These are phyloP conservation scores for Philotrypesis tridentata DNA, from an alignment of 1,140 invertebrate genomes.

Conservation along the genomic window DNA sequence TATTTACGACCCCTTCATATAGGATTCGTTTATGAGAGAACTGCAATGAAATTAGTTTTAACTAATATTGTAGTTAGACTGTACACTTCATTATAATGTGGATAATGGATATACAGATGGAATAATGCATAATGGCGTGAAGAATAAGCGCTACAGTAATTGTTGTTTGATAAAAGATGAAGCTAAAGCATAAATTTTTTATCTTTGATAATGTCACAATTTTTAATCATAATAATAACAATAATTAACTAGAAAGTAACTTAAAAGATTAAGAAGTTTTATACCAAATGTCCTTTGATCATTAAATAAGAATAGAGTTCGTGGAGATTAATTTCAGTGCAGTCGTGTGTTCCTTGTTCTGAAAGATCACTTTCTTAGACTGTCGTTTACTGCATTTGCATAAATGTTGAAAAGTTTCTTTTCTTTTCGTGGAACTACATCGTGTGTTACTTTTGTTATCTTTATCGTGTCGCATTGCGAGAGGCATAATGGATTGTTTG, in stretches of 20 bases:
- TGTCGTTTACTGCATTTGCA: conserved; percentile 37
- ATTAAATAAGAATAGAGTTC: conserved; percentile 10
- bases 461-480: background rate
- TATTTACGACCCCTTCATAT: background rate
- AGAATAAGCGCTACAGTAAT: background rate
- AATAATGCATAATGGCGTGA: background rate
- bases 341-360: conserved; percentile 18
- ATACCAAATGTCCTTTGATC: conserved; percentile 7
- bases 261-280: conserved; percentile 21
- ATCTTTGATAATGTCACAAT: conserved; percentile 15
- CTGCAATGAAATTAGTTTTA: conserved; percentile 35
- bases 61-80: conserved; percentile 7
- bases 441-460: background rate
- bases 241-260: background rate
- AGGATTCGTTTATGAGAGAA: background rate
- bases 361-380: conserved; percentile 33
- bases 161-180: conserved; percentile 1
- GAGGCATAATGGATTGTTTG: conserved; percentile 14
- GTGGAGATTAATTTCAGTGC: conserved; percentile 39
- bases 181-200: background rate
- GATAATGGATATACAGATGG: background rate
- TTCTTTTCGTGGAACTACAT: conserved; percentile 12
- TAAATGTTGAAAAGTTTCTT: conserved; percentile 28
- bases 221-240: background rate
- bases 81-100: background rate